phyloP scores from a whole-genome alignment of 2,797 vertebrate species.

The Peromyscus attwateri region DNA sequence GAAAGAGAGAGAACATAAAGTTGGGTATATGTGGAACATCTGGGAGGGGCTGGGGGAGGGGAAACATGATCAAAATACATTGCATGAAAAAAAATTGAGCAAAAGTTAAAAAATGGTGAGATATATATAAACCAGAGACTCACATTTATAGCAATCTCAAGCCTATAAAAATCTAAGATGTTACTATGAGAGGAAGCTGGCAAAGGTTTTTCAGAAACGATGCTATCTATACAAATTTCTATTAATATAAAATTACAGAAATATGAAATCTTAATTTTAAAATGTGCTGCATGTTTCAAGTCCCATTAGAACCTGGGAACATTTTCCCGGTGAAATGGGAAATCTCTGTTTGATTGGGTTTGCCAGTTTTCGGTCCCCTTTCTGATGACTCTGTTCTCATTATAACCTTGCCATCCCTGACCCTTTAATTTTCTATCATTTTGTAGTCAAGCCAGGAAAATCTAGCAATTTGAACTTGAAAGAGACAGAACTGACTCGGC shows the following conservation, averaged over 20 bases:
- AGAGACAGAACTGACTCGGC: conserved; percentile 64
- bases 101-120: background rate
- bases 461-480: conserved; percentile 70
- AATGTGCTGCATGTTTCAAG: background rate
- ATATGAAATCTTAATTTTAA: conserved; percentile 15
- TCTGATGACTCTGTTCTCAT: conserved; percentile 68
- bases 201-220: background rate
- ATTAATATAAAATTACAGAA: conserved; percentile 43
- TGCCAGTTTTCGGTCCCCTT: conserved; percentile 5
- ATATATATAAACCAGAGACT: background rate
- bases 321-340: background rate
- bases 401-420: conserved; percentile 19
- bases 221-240: background rate
- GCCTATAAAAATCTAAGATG: conserved; percentile 20
- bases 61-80: background rate
- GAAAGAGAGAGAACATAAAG: background rate
- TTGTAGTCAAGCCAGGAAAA: conserved; percentile 74
- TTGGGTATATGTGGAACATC: background rate
- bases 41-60: background rate
- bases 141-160: background rate
- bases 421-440: conserved; percentile 71
- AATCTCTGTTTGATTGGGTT: background rate
- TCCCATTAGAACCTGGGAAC: background rate
- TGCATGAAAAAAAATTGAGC: background rate
- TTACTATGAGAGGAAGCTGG: background rate